Percentiles rank a stretch among this genome's conserved stretches.
Conservation (phyloP, 1,140 invertebrate species). For the Antheraea pernyi region DNA sequence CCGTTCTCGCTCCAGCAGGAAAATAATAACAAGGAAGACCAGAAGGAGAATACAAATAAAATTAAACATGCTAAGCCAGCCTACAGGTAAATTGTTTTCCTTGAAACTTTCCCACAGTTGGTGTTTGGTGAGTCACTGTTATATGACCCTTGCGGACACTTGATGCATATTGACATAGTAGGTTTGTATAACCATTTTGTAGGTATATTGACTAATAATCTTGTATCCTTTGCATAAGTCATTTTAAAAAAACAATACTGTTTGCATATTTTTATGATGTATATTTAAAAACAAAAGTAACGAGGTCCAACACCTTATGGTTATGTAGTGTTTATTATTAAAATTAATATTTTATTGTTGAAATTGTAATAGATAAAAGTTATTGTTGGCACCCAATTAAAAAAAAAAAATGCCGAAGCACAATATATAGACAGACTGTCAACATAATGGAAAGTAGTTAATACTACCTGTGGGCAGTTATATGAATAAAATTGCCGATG, state of each 20-base stretch:
- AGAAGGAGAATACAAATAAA: slow-evolving; percentile 68
- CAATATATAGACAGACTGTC: too few relatives aligned
- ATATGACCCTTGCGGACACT: slow-evolving; percentile 18
- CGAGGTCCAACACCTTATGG: too few relatives aligned
- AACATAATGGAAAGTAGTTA: too few relatives aligned
- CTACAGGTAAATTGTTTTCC: slow-evolving; percentile 63
- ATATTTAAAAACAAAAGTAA: neutral
- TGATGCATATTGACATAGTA: slow-evolving; percentile 5
- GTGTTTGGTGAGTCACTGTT: slow-evolving; percentile 18
- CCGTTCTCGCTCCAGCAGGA: slow-evolving; percentile 63
- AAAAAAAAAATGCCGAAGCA: too few relatives aligned
- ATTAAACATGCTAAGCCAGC: slow-evolving; percentile 73
- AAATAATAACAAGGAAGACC: slow-evolving; percentile 73
- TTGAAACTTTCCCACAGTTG: slow-evolving; percentile 13
- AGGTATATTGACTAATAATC: neutral
- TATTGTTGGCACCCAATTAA: too few relatives aligned
- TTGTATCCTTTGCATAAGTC: neutral
- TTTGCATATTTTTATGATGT: neutral
- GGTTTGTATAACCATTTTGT: neutral
- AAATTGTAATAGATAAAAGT: too few relatives aligned
- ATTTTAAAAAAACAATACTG: neutral
- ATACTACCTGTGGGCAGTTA: too few relatives aligned
- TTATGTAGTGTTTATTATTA: too few relatives aligned
- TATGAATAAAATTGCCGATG: too few relatives aligned
- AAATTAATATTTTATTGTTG: too few relatives aligned